Conservation (phyloP, 2,888 invertebrate species). For the Thymelicus sylvestris region DNA sequence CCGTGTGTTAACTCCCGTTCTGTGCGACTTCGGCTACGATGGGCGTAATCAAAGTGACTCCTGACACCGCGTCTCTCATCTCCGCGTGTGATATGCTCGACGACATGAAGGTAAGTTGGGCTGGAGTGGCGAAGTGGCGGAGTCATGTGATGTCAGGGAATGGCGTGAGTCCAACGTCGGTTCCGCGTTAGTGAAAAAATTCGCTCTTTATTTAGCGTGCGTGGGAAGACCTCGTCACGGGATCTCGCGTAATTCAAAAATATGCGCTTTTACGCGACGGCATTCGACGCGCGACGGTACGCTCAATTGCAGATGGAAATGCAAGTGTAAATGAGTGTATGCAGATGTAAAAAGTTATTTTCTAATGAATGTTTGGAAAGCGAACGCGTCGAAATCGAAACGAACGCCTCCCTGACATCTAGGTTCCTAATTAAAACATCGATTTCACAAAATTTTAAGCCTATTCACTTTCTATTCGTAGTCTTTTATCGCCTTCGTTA, state of each 20-base stretch:
- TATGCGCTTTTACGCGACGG: slow-evolving; percentile 61
- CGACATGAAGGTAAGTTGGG: slow-evolving; percentile 76
- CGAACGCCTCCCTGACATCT: slow-evolving; percentile 30
- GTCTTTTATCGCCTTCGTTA: slow-evolving; percentile 20
- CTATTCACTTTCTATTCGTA: slow-evolving; percentile 32
- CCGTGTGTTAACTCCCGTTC: slow-evolving; percentile 59
- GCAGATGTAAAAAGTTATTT: slow-evolving; percentile 37
- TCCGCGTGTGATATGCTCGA: slow-evolving; percentile 80
- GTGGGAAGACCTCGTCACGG: slow-evolving; percentile 54
- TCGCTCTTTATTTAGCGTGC: slow-evolving; percentile 59
- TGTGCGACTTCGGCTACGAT: slow-evolving; percentile 54
- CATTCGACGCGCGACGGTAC: slow-evolving; percentile 46
- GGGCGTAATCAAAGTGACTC: slow-evolving; percentile 79
- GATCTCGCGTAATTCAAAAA: slow-evolving; percentile 55
- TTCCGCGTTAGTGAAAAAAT: slow-evolving; percentile 61
- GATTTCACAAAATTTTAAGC: slow-evolving; percentile 30
- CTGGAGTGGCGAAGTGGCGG: slow-evolving; percentile 44
- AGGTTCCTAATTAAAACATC: slow-evolving; percentile 35
- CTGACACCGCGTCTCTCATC: slow-evolving; percentile 75
- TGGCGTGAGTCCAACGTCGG: slow-evolving; percentile 60
- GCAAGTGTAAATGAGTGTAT: slow-evolving; percentile 38
- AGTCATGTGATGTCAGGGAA: slow-evolving; percentile 58
- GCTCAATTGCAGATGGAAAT: slow-evolving; percentile 37
- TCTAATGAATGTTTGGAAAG: slow-evolving; percentile 38
- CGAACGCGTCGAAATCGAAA: slow-evolving; percentile 27